Evolutionary conservation across 1,140 invertebrate genomes (phyloP), one percentile per base, ranked within the genome.

Genomic region (Phthorimaea operculella): DNA sequence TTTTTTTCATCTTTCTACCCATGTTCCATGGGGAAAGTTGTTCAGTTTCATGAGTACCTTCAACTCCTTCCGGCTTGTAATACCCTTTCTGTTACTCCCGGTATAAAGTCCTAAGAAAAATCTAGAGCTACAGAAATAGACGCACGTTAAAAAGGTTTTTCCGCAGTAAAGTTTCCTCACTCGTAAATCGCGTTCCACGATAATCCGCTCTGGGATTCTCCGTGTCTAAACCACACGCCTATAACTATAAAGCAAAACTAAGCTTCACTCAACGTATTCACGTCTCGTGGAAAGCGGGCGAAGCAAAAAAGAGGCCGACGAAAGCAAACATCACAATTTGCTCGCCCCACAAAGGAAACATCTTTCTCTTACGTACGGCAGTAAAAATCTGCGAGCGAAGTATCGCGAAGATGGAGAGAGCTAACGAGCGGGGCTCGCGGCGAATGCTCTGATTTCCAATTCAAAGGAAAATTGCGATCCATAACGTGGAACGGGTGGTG

Each of bases 391-490:
- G 80, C 78, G 66, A 60, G 21, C 42, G 60, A 62, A 63, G 63
- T 79, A 76, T 76, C 70, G 68, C 64, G 69, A 77, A 79, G 80
- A 81, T 74, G 79, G 70, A 76, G 73, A 68, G 74, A 72, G 63
- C 80, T 84, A 84, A 81, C 74, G 76, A 78, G 71, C 66, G 61
- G 54, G 60, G 58, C 70, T 61, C 64, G 62, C 66, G 62, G 64
- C 69, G 60, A 64, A 61, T 74, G 78, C 85, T 85, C 80, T 87
- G 83, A 87, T 87, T 86, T 87, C 83, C 85, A 83, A 86, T 87
- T 87, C 83, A 85, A 85, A 85, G 82, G 81, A 83, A 86, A 87
- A 87, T 86, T 86, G 85, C 83, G 83, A 87, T 86, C 80, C 79
- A 83, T 85, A 85, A 83, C 76, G 69, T 68, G 72, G 72, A 68